phyloP scores from a whole-genome alignment of 2,113 vertebrate genomes.

The Labeo catla region DNA sequence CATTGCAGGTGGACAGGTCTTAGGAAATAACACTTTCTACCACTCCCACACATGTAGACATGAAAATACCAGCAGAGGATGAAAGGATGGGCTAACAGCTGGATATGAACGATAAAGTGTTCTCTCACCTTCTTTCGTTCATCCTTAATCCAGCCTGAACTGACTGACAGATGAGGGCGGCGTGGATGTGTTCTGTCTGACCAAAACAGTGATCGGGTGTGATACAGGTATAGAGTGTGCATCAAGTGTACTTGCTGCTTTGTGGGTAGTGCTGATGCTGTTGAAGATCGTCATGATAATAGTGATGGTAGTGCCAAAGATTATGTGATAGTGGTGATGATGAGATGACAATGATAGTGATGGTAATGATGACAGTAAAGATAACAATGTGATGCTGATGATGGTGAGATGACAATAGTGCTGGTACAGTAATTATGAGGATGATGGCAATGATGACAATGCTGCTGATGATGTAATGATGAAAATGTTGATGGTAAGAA shows the following conservation, averaged over 20 bases:
- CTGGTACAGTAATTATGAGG: background rate
- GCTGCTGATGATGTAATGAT: background rate
- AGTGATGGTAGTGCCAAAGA: background rate
- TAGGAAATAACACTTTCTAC: slow-evolving; percentile 30
- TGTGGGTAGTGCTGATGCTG: background rate
- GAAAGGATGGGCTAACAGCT: slow-evolving; percentile 21
- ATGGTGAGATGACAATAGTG: background rate
- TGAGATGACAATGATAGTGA: background rate
- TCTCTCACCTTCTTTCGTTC: background rate
- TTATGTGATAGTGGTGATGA: background rate
- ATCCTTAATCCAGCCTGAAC: slow-evolving; percentile 25
- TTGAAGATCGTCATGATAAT: slow-evolving; percentile 8
- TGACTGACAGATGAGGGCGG: slow-evolving; percentile 8
- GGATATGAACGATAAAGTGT: slow-evolving; percentile 46
- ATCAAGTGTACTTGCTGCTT: background rate
- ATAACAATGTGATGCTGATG: background rate
- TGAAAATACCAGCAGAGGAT: slow-evolving; percentile 28
- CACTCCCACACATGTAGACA: slow-evolving; percentile 6
- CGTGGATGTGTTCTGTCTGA: background rate
- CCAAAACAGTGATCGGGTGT: background rate
- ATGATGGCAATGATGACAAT: background rate
- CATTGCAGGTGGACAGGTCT: slow-evolving; percentile 8
- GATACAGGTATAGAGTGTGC: background rate
- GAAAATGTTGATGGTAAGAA: background rate
- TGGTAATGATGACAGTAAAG: background rate